Conservation (phyloP, 2,797 vertebrate species). For the Labeo calbasu region DNA sequence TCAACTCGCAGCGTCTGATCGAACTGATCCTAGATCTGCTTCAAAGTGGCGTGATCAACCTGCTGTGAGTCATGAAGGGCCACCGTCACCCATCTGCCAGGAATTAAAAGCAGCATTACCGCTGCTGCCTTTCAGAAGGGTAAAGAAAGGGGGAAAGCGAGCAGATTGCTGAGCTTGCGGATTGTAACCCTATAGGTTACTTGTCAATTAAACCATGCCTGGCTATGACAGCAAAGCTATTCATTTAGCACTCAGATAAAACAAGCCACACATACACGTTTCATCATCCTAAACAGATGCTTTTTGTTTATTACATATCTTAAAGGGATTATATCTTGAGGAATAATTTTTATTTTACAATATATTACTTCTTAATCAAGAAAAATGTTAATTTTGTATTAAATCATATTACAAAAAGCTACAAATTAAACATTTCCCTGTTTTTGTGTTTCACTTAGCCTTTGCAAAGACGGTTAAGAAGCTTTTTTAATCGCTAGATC, state of each 20-base stretch:
- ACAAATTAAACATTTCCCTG: not conserved
- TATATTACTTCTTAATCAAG: not conserved
- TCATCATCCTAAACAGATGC: not conserved
- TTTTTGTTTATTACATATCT: not conserved
- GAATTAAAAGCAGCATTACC: conserved; percentile 29
- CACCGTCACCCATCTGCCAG: conserved; percentile 46
- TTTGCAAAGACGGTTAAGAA: not conserved
- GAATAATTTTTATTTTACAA: not conserved
- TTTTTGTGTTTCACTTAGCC: not conserved
- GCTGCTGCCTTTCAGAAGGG: conserved; percentile 5
- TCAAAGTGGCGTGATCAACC: conserved; percentile 44
- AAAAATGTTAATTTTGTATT: not conserved
- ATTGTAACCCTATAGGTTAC: not conserved
- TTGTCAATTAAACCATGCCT: not conserved
- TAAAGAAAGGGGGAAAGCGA: not conserved
- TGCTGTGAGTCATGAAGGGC: conserved; percentile 55
- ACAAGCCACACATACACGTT: not conserved
- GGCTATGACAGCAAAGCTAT: not conserved
- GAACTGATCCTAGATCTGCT: conserved; percentile 46
- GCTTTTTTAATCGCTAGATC: not conserved
- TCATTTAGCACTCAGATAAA: not conserved
- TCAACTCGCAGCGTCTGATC: not conserved
- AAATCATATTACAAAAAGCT: too few relatives aligned
- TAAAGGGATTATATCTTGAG: too few relatives aligned
- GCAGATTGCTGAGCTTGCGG: conserved; percentile 21